phyloP scores from a whole-genome alignment of 2,888 invertebrate genomes.

The Clitarchus hookeri region DNA sequence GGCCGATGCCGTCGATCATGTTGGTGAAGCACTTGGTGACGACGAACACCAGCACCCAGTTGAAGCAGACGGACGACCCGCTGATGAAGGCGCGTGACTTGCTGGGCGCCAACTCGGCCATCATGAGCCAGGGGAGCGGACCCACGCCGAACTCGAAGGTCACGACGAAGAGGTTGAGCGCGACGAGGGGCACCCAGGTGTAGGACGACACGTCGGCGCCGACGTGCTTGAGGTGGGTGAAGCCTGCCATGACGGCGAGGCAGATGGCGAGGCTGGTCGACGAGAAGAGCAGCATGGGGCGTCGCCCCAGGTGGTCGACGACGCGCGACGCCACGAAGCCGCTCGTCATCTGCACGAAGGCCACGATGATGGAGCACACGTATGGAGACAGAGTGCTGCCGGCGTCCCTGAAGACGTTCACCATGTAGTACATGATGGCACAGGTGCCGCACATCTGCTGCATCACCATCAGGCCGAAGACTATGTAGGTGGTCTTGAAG shows the following conservation, averaged over 20 bases:
- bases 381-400: conserved; percentile 55
- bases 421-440: conserved; percentile 55
- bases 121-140: conserved; percentile 64
- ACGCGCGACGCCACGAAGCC: conserved; percentile 23
- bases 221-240: not conserved
- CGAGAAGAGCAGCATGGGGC: conserved; percentile 33
- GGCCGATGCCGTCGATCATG: conserved; percentile 55
- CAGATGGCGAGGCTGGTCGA: conserved; percentile 23
- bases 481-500: conserved; percentile 72
- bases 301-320: conserved; percentile 33
- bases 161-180: conserved; percentile 62
- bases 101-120: conserved; percentile 65
- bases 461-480: conserved; percentile 54
- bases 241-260: conserved; percentile 14
- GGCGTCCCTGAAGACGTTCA: conserved; percentile 44
- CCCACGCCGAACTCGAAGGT: conserved; percentile 67
- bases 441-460: conserved; percentile 51
- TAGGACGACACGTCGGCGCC: not conserved
- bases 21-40: conserved; percentile 60
- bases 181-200: conserved; percentile 59
- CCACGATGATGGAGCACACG: conserved; percentile 53
- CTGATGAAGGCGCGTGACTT: conserved; percentile 61
- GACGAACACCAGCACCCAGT: conserved; percentile 61
- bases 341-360: conserved; percentile 46
- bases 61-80: conserved; percentile 61